Conservation (phyloP, 2,797 vertebrate genomes). For the Pogoniulus pusillus region DNA sequence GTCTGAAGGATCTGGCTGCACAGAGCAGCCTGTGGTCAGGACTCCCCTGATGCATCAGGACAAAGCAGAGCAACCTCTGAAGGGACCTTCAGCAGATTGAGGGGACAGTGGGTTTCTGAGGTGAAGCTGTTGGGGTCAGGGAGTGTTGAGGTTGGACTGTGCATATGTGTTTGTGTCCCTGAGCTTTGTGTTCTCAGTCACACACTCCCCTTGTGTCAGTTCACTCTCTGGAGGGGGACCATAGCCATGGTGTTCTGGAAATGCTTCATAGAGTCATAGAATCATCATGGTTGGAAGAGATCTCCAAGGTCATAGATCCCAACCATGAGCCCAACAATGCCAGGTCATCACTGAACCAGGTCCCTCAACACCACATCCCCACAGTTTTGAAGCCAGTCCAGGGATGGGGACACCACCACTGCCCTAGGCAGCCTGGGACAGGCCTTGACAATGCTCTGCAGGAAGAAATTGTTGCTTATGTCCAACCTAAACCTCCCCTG, state of each 20-base stretch:
- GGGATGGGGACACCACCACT: too few relatives aligned
- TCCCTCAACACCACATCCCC: too few relatives aligned
- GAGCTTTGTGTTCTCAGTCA: not conserved
- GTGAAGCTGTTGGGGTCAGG: not conserved
- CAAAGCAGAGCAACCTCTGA: not conserved
- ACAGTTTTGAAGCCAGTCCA: too few relatives aligned
- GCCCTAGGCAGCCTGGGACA: too few relatives aligned
- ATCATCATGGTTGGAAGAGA: too few relatives aligned
- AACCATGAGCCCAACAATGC: too few relatives aligned
- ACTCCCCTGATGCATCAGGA: not conserved
- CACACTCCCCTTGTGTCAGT: not conserved
- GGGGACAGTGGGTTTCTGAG: fast-evolving
- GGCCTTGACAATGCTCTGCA: too few relatives aligned
- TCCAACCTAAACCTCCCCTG: too few relatives aligned
- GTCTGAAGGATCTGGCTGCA: not conserved
- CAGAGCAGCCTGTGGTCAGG: not conserved
- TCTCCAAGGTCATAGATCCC: too few relatives aligned
- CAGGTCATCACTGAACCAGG: too few relatives aligned
- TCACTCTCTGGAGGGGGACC: not conserved
- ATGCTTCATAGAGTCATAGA: not conserved
- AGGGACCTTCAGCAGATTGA: fast-evolving
- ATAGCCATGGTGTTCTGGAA: not conserved
- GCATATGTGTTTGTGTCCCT: fast-evolving
- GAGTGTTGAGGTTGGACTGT: not conserved
- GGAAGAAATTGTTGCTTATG: too few relatives aligned